Evolutionary conservation across 2,888 invertebrate genomes (phyloP), one percentile per base, ranked within the genome.

Genomic region (Lamellibrachia satsuma): DNA sequence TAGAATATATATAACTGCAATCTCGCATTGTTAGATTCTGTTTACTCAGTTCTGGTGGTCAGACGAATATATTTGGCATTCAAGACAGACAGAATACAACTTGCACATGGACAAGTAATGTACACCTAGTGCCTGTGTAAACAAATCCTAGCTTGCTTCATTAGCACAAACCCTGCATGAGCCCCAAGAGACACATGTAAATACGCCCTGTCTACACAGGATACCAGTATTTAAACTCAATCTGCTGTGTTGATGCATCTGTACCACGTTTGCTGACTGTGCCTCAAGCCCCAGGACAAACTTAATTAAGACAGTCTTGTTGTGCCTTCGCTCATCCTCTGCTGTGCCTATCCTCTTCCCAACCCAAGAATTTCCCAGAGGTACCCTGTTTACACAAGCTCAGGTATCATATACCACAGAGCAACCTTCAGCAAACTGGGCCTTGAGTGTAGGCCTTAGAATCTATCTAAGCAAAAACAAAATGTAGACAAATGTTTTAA

Each of bases 351-450:
- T 22, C 75, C 75, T n/a, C 75, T 57, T 75, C 75, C 75, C 75
- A 15, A 75, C 75, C 75, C 75, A 75, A 75, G 39, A 39, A 39
- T 39, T 39, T 39, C 39, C 75, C 75, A 75, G 15, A 75, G 75
- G 75, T 75, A 75, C 22, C 15, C 15, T 75, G 75, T 75, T 75
- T 75, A 75, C 75, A 75, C 75, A 75, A 75, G 75, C 75, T 75
- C 75, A 75, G 22, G 75, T 75, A n/a, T 15, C 22, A 75, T 75
- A 75, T 75, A 22, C 75, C 75, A 75, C 75, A 6, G 75, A n/a
- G 75, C n/a, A 75, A 75, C 75, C 75, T 75, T 75, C n/a, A 75
- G 75, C 22, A 75, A 75, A 75, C 75, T 75, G 75, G 75, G 75
- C 75, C 75, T 75, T 15, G 4, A 22, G 15, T 75, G 22, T 75